Percentiles rank a stretch among this genome's conserved stretches.
Evolutionary conservation across 2,888 invertebrate species (phyloP).

Genomic region (Idaea biselata): DNA sequence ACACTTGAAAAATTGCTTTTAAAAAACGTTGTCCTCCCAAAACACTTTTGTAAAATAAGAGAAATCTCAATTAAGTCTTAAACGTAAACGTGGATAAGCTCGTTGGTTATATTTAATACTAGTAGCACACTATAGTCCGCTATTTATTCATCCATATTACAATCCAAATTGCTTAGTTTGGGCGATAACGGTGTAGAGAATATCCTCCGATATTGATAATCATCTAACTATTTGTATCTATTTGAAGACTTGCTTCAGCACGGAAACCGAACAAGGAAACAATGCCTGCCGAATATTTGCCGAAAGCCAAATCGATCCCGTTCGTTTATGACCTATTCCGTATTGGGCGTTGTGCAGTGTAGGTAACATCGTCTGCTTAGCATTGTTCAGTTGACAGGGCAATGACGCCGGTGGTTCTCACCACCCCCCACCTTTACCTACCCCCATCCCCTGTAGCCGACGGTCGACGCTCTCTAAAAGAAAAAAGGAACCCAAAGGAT

Average conservation of each 20-base stretch:
- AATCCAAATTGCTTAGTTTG: constrained; percentile 4
- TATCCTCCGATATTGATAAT: no score
- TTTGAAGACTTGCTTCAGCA: no score
- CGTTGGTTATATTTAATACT: no score
- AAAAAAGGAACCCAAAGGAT: constrained; percentile 78
- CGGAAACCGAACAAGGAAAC: constrained; percentile 1
- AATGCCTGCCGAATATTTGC: constrained; percentile 7
- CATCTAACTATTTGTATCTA: no score
- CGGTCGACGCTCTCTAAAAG: constrained; percentile 78
- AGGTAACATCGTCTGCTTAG: constrained; percentile 75
- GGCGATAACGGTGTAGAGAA: no score
- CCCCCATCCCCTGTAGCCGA: constrained; percentile 62
- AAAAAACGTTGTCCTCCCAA: no score
- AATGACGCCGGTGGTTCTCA: constrained; percentile 70
- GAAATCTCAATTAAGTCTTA: no score
- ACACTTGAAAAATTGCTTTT: no score
- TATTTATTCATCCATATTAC: no score
- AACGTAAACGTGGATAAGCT: no score
- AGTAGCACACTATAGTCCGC: no score
- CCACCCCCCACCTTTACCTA: constrained; percentile 39
- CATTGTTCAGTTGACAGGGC: constrained; percentile 79
- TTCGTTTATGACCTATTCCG: constrained; percentile 62
- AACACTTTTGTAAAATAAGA: no score
- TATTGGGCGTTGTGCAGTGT: constrained; percentile 55
- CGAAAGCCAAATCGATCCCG: constrained; percentile 43